Conservation (phyloP, 2,888 invertebrate genomes). For the Platycheirus albimanus region DNA sequence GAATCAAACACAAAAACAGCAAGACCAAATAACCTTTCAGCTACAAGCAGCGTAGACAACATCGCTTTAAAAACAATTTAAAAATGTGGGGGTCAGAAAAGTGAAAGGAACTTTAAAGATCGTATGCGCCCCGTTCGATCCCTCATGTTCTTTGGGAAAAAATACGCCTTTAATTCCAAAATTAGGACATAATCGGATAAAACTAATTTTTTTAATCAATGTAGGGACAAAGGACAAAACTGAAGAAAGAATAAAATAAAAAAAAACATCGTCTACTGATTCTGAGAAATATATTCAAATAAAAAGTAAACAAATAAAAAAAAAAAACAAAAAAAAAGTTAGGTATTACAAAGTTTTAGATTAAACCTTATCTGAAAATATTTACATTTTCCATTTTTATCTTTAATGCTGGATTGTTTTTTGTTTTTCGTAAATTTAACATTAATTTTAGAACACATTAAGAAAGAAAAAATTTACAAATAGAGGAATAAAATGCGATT, state of each 20-base stretch:
- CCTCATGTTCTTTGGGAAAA: too few relatives aligned
- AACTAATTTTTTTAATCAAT: too few relatives aligned
- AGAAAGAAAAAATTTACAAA: conserved; percentile 63
- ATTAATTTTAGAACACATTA: conserved; percentile 48
- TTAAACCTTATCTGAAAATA: conserved; percentile 41
- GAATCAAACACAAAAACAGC: too few relatives aligned
- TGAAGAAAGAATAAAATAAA: neutral
- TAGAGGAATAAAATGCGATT: conserved; percentile 57
- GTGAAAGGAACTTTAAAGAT: too few relatives aligned
- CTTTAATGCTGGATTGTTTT: conserved; percentile 21
- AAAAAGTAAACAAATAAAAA: conserved; percentile 35
- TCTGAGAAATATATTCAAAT: conserved; percentile 57
- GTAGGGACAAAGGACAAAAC: too few relatives aligned
- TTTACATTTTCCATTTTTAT: conserved; percentile 55
- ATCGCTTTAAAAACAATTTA: too few relatives aligned
- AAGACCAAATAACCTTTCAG: too few relatives aligned
- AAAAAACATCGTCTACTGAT: conserved; percentile 38
- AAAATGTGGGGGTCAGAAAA: too few relatives aligned
- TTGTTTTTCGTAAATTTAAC: conserved; percentile 6
- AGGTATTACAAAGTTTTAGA: conserved; percentile 7
- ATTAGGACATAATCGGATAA: too few relatives aligned
- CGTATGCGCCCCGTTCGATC: too few relatives aligned
- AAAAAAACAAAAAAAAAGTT: conserved; percentile 26
- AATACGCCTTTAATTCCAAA: too few relatives aligned
- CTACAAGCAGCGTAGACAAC: too few relatives aligned